Evolutionary conservation across 2,113 vertebrate species (phyloP), one percentile per base, ranked within the genome.

Genomic region (Tachysurus fulvidraco): DNA sequence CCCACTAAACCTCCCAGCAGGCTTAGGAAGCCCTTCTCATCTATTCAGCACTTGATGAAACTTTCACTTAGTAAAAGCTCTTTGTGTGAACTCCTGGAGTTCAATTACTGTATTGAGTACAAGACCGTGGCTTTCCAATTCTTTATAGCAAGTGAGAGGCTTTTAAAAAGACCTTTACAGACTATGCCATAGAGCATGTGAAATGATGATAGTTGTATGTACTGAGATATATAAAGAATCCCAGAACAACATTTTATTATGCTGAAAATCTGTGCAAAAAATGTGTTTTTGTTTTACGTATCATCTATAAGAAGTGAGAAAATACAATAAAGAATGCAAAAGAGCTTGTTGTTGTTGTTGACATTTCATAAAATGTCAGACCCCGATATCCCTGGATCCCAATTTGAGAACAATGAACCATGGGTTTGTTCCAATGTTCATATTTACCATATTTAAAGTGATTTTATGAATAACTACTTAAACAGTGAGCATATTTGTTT

Each of bases 1-100:
- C 10, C 9, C 64, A 52, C 64, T 54, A 71, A 83, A 83, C 82
- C 81, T 83, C 62, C 81, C 82, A 83, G 64, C 82, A 83, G n/a
- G 82, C 50, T 83, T 71, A 71, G 64, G 19, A 36, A 69, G 28
- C 50, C 57, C n/a, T 69, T 69, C 28, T 54, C 74, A 55, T 85
- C n/a, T n/a, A 79, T 85, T 64, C 50, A 25, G 13, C 46, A 17
- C 19, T 50, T 60, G 55, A 46, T 85, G n/a, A 64, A 78, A 83
- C 81, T 54, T 67, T 69, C 46, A 36, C 50, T 55, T 36, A 69
- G 78, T 59, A 55, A 83, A 69, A 69, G 44, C 59, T n/a, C 44
- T 77, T 57, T 85, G 41, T 46, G n/a, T 78, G 73, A 85, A 78
- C 25, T 85, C 41, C 23, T 23, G 44, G 41, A 52, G 84, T 69